A percentile compares a stretch with the other conserved stretches of the same genome.
phyloP scores from a whole-genome alignment of 1,140 invertebrate genomes.

The Drosophila ercepeae region DNA sequence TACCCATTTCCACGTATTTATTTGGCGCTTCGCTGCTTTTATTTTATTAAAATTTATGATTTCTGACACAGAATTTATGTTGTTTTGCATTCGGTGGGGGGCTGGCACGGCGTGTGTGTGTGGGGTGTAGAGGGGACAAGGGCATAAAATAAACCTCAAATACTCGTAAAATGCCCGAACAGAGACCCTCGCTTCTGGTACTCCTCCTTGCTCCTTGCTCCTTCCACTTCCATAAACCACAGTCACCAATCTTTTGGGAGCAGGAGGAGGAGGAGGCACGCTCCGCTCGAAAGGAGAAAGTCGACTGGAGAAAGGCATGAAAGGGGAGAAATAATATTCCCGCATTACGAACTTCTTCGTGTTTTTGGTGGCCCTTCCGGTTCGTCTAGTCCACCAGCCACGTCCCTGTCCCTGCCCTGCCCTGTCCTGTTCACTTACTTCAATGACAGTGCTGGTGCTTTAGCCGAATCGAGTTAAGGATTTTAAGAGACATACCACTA shows the following conservation, averaged over 20 bases:
- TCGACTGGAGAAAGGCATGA: not conserved
- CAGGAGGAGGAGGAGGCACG: too few species aligned
- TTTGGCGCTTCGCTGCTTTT: slow-evolving; percentile 68
- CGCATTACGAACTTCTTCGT: slow-evolving; percentile 1
- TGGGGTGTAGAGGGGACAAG: slow-evolving; percentile 22
- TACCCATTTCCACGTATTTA: slow-evolving; percentile 42
- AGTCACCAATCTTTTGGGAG: slow-evolving; percentile 5
- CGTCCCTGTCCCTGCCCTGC: not conserved
- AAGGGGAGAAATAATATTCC: not conserved
- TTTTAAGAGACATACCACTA: too few species aligned
- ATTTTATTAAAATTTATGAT: slow-evolving; percentile 82
- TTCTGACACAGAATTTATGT: slow-evolving; percentile 79
- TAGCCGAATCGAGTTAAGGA: not conserved
- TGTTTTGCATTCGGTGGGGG: slow-evolving; percentile 60
- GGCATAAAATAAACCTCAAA: slow-evolving; percentile 81
- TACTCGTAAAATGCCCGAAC: slow-evolving; percentile 68
- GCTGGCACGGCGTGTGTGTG: slow-evolving; percentile 5
- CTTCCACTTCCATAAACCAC: slow-evolving; percentile 6
- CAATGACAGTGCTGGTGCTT: not conserved
- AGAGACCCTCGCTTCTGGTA: not conserved
- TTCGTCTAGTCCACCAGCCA: slow-evolving; percentile 13
- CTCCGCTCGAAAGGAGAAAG: not conserved
- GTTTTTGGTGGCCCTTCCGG: slow-evolving; percentile 8
- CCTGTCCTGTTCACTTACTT: not conserved
- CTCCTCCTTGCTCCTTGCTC: not conserved